Base-by-base conservation (phyloP, 2,888 invertebrate species). In the Allacma fusca region DNA sequence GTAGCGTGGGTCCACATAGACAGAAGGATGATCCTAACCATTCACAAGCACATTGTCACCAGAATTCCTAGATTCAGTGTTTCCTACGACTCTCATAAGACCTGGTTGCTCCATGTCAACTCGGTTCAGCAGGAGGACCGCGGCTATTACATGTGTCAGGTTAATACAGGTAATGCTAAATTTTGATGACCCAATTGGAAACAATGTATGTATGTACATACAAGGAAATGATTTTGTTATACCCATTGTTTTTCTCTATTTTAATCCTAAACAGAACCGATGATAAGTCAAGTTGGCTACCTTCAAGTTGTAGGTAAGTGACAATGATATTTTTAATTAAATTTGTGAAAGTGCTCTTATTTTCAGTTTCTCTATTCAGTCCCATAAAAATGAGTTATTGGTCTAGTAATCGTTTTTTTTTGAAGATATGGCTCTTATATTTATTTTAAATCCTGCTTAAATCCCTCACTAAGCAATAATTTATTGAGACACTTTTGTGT, bases 1-100 rank as follows among this genome's bases (percentile, higher is more conserved):
- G 95, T 96, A 85, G 96, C 96, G 81, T 96, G 96, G 96, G 93
- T 96, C 85, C 95, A 96, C 88, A 95, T 96, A 86, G 95, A 96
- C 88, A 91, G 95, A 72, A 94, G 96, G 89, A 95, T 96, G 94
- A 93, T 96, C 86, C 89, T 96, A 82, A 95, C 96, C 64, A 94
- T 96, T 86, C 95, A 96, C 88, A 92, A 94, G 34, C 95, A 95
- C 88, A 94, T 96, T 83, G 95, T 96, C 85, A 93, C 95, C 13
- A 90, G 94, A 78, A 92, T 96, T 87, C 93, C 95, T n/a, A 90
- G 96, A 82, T 95, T 95, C 88, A 93, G 93, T 86, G 94, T 96
- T 77, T 93, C 94, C 5, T 94, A 95, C 86, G 94, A 95, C 88
- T 95, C 95, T 87, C 94, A 94, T 81, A 95, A 94, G 89, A 95